phyloP scores from a whole-genome alignment of 2,797 vertebrate species.

The Chaenodraco wilsoni region DNA sequence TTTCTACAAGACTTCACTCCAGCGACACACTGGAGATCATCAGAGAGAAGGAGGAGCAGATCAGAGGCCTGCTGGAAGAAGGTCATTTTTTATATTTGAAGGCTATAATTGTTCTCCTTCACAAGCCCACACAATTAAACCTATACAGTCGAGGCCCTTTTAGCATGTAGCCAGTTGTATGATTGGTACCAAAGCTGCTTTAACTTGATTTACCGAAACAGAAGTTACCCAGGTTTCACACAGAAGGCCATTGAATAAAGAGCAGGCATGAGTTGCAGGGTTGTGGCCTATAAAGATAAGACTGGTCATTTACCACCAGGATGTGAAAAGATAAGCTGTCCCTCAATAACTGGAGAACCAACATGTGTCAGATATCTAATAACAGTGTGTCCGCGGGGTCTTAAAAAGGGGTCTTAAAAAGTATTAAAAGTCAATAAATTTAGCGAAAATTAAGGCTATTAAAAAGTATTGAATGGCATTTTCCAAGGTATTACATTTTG shows the following conservation, averaged over 20 bases:
- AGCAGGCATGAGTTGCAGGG: not conserved
- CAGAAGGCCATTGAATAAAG: not conserved
- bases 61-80: conserved; percentile 95
- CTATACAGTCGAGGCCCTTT: not conserved
- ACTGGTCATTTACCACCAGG: not conserved
- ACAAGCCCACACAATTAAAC: not conserved
- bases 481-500: too few species aligned
- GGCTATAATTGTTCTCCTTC: not conserved
- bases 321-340: not conserved
- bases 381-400: not conserved
- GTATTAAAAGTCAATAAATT: too few species aligned
- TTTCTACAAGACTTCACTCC: conserved; percentile 91
- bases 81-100: conserved; percentile 73
- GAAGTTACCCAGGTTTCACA: not conserved
- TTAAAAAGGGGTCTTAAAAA: too few species aligned
- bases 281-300: not conserved
- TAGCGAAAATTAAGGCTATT: too few species aligned
- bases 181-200: not conserved
- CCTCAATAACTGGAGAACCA: not conserved
- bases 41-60: conserved; percentile 97
- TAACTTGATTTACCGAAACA: not conserved
- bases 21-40: conserved; percentile 93
- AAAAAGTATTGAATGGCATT: too few species aligned
- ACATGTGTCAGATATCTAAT: not conserved
- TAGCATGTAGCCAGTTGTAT: not conserved